phyloP scores from a whole-genome alignment of 2,797 vertebrate genomes.

The Capromys pilorides region DNA sequence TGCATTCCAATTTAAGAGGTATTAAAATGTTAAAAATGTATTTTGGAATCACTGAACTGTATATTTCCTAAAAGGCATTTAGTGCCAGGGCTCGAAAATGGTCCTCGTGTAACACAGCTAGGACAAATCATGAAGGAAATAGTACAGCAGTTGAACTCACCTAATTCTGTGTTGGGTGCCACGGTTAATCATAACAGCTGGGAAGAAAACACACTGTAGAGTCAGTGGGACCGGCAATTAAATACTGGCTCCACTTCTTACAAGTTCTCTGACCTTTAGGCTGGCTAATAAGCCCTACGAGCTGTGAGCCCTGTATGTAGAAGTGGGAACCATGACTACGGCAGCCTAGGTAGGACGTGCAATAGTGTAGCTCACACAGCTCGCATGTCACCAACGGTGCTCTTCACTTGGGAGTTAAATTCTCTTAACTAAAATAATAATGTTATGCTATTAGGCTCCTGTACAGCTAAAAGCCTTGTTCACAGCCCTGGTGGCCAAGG shows the following conservation, averaged over 20 bases:
- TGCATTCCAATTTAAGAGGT: background rate
- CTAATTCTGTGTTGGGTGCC: background rate
- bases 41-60: background rate
- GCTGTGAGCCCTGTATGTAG: background rate
- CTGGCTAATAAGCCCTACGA: conserved; percentile 1
- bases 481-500: background rate
- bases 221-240: background rate
- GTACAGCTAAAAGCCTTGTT: background rate
- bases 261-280: conserved; percentile 19
- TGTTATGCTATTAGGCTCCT: background rate
- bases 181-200: background rate
- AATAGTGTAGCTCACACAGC: background rate
- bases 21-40: background rate
- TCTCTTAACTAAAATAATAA: conserved; percentile 24
- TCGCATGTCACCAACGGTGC: background rate
- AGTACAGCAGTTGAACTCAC: background rate
- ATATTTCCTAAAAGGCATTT: background rate
- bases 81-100: background rate
- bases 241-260: background rate
- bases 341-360: background rate
- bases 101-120: background rate
- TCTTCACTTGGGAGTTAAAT: background rate
- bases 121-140: background rate
- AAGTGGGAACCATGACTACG: background rate
- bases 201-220: background rate